These are phyloP conservation scores for Tenualosa thibaudeaui DNA, from an alignment of 2,797 vertebrate genomes.

Conservation along the genomic window DNA sequence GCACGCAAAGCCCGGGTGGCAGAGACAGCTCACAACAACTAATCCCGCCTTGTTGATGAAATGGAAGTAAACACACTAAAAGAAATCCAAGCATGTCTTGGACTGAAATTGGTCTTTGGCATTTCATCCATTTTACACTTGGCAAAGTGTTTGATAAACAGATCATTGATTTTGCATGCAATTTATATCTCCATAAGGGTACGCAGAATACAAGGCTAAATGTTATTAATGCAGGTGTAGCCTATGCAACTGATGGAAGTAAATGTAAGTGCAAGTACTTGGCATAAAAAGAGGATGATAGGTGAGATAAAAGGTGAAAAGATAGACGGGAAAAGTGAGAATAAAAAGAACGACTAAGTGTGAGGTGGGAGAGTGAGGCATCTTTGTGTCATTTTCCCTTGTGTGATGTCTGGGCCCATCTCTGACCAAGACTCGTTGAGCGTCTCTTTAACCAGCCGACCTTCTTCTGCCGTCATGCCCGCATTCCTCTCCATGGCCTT, in stretches of 20 bases:
- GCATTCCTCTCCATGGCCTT: neutral
- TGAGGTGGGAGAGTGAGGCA: neutral
- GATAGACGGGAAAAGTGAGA: neutral
- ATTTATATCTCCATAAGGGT: neutral
- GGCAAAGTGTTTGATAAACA: neutral
- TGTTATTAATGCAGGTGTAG: neutral
- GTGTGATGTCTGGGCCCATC: neutral
- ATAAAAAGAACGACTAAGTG: neutral
- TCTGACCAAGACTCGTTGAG: neutral
- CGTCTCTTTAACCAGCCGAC: slow-evolving; percentile 9
- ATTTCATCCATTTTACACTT: neutral
- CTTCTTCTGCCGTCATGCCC: slow-evolving; percentile 5
- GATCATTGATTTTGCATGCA: neutral
- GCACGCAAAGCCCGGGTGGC: neutral
- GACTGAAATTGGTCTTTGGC: neutral
- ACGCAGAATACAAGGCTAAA: neutral
- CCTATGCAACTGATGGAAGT: neutral
- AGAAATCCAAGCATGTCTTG: neutral
- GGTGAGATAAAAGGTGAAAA: neutral
- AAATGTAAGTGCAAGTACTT: neutral
- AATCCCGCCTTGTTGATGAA: neutral
- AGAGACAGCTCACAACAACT: neutral
- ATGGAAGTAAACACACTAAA: neutral
- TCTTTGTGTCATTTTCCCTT: neutral
- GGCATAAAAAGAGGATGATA: neutral